These are phyloP conservation scores for Scaptomyza caliginosa DNA, from an alignment of 2,888 invertebrate genomes.

Conservation along the genomic window DNA sequence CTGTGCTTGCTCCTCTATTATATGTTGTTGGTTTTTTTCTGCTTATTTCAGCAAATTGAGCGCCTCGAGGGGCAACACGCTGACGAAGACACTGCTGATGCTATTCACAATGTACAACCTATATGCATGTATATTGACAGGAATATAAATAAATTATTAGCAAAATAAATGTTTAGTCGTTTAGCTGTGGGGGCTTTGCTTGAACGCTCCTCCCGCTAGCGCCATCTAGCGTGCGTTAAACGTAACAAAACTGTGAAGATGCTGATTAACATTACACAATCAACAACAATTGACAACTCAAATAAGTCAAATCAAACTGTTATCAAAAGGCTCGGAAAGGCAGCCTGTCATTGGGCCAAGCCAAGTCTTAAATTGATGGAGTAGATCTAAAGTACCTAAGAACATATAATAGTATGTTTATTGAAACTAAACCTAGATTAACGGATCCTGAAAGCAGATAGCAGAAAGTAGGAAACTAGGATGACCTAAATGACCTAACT, in stretches of 20 bases:
- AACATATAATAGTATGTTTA: too few species aligned
- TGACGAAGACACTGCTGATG: not conserved
- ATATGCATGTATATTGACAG: constrained; percentile 72
- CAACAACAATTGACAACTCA: constrained; percentile 21
- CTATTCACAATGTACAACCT: constrained; percentile 56
- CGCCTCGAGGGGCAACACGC: constrained; percentile 53
- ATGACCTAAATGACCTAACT: too few species aligned
- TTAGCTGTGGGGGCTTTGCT: constrained; percentile 57
- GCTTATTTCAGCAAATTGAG: constrained; percentile 76
- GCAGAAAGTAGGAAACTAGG: too few species aligned
- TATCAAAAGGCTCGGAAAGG: too few species aligned
- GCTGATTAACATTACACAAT: constrained; percentile 31
- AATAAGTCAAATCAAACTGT: not conserved
- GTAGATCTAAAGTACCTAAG: too few species aligned
- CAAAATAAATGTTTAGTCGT: constrained; percentile 78
- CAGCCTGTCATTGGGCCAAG: too few species aligned
- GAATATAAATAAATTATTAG: constrained; percentile 79
- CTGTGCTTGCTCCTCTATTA: constrained; percentile 27
- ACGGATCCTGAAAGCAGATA: too few species aligned
- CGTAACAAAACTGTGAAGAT: constrained; percentile 15
- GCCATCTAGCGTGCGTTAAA: constrained; percentile 28
- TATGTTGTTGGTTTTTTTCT: constrained; percentile 47
- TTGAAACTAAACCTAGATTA: too few species aligned
- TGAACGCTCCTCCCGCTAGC: constrained; percentile 25
- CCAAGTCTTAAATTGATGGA: too few species aligned